phyloP scores from a whole-genome alignment of 1,140 invertebrate genomes.

The Ganaspis sp. region DNA sequence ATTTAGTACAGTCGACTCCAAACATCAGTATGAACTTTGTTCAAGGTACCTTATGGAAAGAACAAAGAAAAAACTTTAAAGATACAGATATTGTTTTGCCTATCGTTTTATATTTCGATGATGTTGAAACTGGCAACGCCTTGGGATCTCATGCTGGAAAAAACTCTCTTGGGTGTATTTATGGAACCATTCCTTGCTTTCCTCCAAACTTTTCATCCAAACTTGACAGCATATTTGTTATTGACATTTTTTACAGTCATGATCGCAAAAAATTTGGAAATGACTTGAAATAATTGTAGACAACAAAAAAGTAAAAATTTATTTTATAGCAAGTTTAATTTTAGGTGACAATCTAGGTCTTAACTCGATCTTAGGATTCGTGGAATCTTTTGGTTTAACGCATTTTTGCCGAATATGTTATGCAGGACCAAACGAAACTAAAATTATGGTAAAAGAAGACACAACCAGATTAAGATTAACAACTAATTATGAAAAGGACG shows the following conservation, averaged over 20 bases:
- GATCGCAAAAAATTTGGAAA: slow-evolving; percentile 50
- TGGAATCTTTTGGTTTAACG: too few relatives aligned
- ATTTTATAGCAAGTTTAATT: slow-evolving; percentile 39
- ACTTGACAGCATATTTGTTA: slow-evolving; percentile 44
- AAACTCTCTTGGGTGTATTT: slow-evolving; percentile 44
- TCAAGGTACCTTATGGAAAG: slow-evolving; percentile 33
- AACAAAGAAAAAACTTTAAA: slow-evolving; percentile 23
- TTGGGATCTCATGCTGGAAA: slow-evolving; percentile 45
- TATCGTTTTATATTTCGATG: slow-evolving; percentile 21
- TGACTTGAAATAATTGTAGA: slow-evolving; percentile 31
- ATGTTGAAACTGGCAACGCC: slow-evolving; percentile 52
- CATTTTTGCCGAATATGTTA: too few relatives aligned
- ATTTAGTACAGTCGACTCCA: background rate
- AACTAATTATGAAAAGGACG: background rate
- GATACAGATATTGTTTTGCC: slow-evolving; percentile 24
- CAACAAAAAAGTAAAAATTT: slow-evolving; percentile 36
- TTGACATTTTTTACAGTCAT: slow-evolving; percentile 33
- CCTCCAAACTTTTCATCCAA: slow-evolving; percentile 51
- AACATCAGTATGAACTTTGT: background rate
- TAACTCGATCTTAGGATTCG: too few relatives aligned
- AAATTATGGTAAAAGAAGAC: too few relatives aligned
- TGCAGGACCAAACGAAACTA: too few relatives aligned
- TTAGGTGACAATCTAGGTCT: slow-evolving; percentile 15
- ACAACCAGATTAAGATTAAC: too few relatives aligned
- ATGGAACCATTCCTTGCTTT: slow-evolving; percentile 49